Percentiles rank a stretch among this genome's conserved stretches.
phyloP scores from a whole-genome alignment of 2,797 vertebrate genomes.

The Sebastes kiyomatsui region DNA sequence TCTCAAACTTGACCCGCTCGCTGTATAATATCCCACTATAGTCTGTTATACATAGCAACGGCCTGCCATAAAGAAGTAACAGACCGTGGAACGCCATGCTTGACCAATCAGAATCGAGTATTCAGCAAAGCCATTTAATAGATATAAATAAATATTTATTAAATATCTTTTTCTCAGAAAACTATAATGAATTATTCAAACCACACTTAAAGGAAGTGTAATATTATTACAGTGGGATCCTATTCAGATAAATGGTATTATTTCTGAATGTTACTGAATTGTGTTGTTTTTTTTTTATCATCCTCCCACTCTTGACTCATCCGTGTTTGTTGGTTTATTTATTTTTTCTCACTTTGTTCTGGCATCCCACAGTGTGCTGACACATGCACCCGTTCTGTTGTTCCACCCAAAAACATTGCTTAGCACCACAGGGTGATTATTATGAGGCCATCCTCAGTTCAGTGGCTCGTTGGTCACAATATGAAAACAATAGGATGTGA shows the following conservation, averaged over 20 bases:
- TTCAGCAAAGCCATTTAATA: too few relatives aligned
- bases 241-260: background rate
- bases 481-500: constrained; percentile 1
- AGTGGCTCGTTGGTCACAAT: background rate
- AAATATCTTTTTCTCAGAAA: background rate
- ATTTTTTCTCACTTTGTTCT: constrained; percentile 48
- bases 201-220: background rate
- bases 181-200: constrained; percentile 3
- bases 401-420: constrained; percentile 32
- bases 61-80: too few relatives aligned
- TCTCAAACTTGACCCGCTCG: too few relatives aligned
- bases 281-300: background rate
- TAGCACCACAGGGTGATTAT: constrained; percentile 26
- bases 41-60: too few relatives aligned
- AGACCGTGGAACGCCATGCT: too few relatives aligned
- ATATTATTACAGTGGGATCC: background rate
- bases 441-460: constrained; percentile 2
- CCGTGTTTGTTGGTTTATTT: constrained; percentile 42
- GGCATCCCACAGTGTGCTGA: constrained; percentile 38
- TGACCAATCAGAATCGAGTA: too few relatives aligned
- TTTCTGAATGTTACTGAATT: constrained; percentile 22
- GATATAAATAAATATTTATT: background rate
- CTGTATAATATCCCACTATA: too few relatives aligned
- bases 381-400: constrained; percentile 45
- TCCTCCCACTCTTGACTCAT: constrained; percentile 54